Evolutionary conservation across 2,888 invertebrate species (phyloP).

Genomic region (Galerucella pusilla): DNA sequence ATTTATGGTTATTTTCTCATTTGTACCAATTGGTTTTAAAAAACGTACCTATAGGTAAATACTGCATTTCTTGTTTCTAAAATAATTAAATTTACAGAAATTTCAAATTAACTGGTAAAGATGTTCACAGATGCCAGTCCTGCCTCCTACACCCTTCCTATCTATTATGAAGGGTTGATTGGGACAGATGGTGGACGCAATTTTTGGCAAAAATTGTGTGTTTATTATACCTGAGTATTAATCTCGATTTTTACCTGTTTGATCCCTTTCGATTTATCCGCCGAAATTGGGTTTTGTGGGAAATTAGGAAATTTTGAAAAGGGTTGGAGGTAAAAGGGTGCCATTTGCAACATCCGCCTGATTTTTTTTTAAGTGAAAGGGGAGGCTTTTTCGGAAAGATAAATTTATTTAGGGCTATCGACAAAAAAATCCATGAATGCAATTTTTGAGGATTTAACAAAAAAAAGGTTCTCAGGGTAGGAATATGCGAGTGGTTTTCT

Average conservation of each 20-base stretch:
- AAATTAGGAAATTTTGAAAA: slow-evolving; percentile 46
- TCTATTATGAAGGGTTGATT: slow-evolving; percentile 47
- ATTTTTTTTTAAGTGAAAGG: slow-evolving; percentile 25
- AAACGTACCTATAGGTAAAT: no score
- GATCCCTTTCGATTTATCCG: slow-evolving; percentile 28
- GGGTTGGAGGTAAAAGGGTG: slow-evolving; percentile 39
- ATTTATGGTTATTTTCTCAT: no score
- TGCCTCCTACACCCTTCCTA: slow-evolving; percentile 37
- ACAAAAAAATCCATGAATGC: background rate
- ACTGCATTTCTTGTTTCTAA: no score
- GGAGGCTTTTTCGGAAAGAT: slow-evolving; percentile 5
- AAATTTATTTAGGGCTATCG: slow-evolving; percentile 8
- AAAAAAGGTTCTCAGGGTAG: background rate
- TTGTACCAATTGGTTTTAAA: no score
- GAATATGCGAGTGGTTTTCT: background rate
- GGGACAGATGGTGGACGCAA: slow-evolving; percentile 54
- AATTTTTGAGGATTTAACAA: background rate
- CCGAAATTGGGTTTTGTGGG: slow-evolving; percentile 45
- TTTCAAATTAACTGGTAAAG: background rate
- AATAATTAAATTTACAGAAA: no score
- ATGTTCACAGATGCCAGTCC: background rate
- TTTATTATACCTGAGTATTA: slow-evolving; percentile 34
- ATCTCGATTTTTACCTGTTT: slow-evolving; percentile 49
- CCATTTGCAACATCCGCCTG: slow-evolving; percentile 44
- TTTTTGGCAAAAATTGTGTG: slow-evolving; percentile 45